Percentiles rank a stretch among this genome's conserved stretches.
phyloP scores from a whole-genome alignment of 2,888 invertebrate species.

The Sympetrum striolatum region DNA sequence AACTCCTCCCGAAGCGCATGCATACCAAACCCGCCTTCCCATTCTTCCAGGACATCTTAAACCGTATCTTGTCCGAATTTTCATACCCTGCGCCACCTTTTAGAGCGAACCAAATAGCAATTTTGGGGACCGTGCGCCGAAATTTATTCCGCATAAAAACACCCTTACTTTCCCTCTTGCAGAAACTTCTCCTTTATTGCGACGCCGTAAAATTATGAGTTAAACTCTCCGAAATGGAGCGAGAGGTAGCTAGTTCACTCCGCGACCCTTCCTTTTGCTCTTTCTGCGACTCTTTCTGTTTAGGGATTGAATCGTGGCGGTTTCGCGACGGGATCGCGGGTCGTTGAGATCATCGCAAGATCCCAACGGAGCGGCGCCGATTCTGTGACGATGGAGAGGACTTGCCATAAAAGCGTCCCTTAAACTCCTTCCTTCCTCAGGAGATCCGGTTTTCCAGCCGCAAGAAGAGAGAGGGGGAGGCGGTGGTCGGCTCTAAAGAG shows the following conservation, averaged over 20 bases:
- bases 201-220: neutral
- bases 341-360: neutral
- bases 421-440: neutral
- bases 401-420: constrained; percentile 9
- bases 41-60: neutral
- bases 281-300: too few relatives aligned
- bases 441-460: constrained; percentile 35
- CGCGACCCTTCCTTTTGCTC: too few relatives aligned
- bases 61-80: neutral
- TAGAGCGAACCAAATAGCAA: neutral
- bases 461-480: neutral
- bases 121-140: neutral
- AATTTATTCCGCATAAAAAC: neutral
- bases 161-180: too few relatives aligned
- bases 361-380: neutral
- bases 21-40: neutral
- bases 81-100: neutral
- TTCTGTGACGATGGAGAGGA: neutral
- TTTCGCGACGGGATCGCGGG: too few relatives aligned
- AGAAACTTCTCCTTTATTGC: too few relatives aligned
- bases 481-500: neutral
- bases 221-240: too few relatives aligned
- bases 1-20: neutral
- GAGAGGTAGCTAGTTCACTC: too few relatives aligned
- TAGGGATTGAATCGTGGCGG: too few relatives aligned